phyloP scores from a whole-genome alignment of 2,797 vertebrate species.

The Paedocypris micromegethes region DNA sequence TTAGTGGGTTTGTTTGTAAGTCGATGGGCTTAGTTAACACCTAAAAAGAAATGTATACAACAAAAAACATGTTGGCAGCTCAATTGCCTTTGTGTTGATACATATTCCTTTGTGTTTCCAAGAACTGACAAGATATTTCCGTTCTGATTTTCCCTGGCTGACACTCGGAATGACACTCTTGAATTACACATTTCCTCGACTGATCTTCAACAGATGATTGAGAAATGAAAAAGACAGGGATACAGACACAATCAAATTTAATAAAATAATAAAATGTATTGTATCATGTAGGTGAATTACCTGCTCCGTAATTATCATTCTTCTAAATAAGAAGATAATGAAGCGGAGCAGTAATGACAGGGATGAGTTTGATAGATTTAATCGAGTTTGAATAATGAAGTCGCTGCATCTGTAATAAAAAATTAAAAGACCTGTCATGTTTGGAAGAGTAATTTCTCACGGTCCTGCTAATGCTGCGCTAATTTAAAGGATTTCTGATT shows the following conservation, averaged over 20 bases:
- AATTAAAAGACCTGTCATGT: constrained; percentile 26
- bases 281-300: constrained; percentile 23
- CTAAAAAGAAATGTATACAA: too few relatives aligned
- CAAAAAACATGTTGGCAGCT: too few relatives aligned
- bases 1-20: too few relatives aligned
- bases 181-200: background rate
- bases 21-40: too few relatives aligned
- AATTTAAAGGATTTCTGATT: constrained; percentile 36
- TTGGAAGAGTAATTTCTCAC: constrained; percentile 26
- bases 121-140: too few relatives aligned
- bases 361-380: constrained; percentile 15
- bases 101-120: too few relatives aligned
- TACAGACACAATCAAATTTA: too few relatives aligned
- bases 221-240: too few relatives aligned
- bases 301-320: background rate
- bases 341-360: constrained; percentile 19
- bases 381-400: constrained; percentile 26
- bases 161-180: constrained; percentile 6
- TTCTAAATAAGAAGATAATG: constrained; percentile 23
- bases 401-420: constrained; percentile 21
- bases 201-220: constrained; percentile 4
- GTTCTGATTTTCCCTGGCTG: constrained; percentile 7
- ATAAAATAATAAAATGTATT: background rate
- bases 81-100: too few relatives aligned
- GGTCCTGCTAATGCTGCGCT: constrained; percentile 2